Conservation (phyloP, 2,888 invertebrate species). For the Dynastes grantii region DNA sequence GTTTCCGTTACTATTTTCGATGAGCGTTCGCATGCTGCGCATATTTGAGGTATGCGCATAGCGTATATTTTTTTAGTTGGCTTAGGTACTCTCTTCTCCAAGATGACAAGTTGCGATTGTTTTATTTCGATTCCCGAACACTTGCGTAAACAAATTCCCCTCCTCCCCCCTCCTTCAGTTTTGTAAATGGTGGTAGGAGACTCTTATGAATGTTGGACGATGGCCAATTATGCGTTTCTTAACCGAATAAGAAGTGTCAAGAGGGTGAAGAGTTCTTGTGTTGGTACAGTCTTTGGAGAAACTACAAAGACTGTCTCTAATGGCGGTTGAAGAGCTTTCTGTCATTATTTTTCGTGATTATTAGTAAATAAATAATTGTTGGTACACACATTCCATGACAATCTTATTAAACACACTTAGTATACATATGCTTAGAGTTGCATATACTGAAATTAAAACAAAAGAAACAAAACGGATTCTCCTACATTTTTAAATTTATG, state of each 20-base stretch:
- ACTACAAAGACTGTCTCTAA: not conserved
- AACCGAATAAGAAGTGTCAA: slow-evolving; percentile 5
- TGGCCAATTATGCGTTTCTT: slow-evolving; percentile 31
- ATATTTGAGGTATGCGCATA: not conserved
- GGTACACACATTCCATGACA: too few species aligned
- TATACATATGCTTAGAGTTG: too few species aligned
- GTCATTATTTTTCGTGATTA: too few species aligned
- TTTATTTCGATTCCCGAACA: slow-evolving; percentile 41
- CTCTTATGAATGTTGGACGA: slow-evolving; percentile 29
- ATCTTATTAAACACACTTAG: too few species aligned
- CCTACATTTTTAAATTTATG: too few species aligned
- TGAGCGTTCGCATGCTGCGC: slow-evolving; percentile 3
- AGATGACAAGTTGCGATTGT: slow-evolving; percentile 35
- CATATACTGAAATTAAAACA: too few species aligned
- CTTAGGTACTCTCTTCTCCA: slow-evolving; percentile 24
- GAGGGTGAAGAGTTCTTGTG: slow-evolving; percentile 1
- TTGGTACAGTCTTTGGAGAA: not conserved
- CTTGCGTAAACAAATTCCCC: slow-evolving; percentile 44
- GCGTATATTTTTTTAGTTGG: slow-evolving; percentile 40
- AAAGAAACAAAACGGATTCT: too few species aligned
- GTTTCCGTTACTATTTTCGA: slow-evolving; percentile 12
- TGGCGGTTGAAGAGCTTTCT: too few species aligned
- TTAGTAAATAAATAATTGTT: too few species aligned
- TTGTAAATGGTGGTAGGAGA: slow-evolving; percentile 10
- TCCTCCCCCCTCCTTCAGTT: too few species aligned